Percentiles rank a stretch among this genome's conserved stretches.
These are phyloP conservation scores for Coptotermes formosanus DNA, from an alignment of 1,140 invertebrate species.

Conservation along the genomic window DNA sequence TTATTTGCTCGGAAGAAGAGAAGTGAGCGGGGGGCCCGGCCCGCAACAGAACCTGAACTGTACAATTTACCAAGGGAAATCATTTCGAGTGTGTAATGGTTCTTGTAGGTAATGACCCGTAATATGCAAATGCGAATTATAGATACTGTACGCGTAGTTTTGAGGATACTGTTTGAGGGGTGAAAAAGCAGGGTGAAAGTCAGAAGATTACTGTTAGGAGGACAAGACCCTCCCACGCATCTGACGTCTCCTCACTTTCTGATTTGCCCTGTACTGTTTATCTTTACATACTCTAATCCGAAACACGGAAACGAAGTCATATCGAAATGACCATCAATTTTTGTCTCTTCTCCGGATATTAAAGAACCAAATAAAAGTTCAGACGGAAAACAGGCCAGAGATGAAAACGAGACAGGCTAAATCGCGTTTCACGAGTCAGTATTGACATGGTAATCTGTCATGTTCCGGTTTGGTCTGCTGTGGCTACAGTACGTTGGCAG, in stretches of 20 bases:
- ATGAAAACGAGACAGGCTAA: not conserved
- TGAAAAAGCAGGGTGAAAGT: not conserved
- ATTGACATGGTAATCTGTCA: not conserved
- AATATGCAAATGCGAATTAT: not conserved
- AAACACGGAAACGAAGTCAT: not conserved
- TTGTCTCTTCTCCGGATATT: not conserved
- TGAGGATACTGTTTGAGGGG: not conserved
- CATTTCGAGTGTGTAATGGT: conserved; percentile 9
- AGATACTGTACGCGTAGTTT: not conserved
- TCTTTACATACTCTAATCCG: not conserved
- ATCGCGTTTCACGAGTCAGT: not conserved
- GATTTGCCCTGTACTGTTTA: not conserved
- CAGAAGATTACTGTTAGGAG: not conserved
- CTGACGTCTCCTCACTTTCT: not conserved
- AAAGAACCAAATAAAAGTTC: not conserved
- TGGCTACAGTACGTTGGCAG: too few species aligned
- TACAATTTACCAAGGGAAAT: not conserved
- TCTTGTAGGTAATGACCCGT: conserved; percentile 15
- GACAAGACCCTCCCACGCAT: not conserved
- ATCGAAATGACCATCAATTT: not conserved
- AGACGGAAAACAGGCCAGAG: not conserved
- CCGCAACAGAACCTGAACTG: not conserved
- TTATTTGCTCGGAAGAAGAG: conserved; percentile 5
- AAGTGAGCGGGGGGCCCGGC: not conserved
- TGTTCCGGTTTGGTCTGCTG: too few species aligned